Conservation (phyloP, 2,797 vertebrate genomes). For the Enteromius unitaeniatus region DNA sequence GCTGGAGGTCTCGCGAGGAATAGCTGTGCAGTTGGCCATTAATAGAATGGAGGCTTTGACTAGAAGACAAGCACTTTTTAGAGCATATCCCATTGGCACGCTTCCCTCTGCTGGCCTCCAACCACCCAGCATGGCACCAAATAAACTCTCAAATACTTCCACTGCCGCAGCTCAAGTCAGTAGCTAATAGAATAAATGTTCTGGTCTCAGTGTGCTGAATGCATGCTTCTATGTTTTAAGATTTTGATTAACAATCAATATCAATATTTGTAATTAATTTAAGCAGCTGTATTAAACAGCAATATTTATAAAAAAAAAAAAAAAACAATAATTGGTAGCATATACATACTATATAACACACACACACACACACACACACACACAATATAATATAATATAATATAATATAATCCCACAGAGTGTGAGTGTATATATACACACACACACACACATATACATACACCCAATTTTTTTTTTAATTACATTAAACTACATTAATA, state of each 20-base stretch:
- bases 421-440: too few species aligned
- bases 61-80: conserved; percentile 51
- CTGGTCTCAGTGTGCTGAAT: conserved; percentile 15
- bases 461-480: too few species aligned
- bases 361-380: too few species aligned
- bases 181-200: conserved; percentile 29
- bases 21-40: conserved; percentile 34
- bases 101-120: conserved; percentile 35
- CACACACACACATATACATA: too few species aligned
- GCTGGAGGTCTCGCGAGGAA: conserved; percentile 17
- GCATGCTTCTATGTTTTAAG: neutral
- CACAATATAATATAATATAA: too few species aligned
- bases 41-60: conserved; percentile 49
- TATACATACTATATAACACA: too few species aligned
- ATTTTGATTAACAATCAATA: neutral
- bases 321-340: neutral
- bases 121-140: conserved; percentile 32
- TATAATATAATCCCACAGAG: too few species aligned
- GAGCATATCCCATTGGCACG: conserved; percentile 42
- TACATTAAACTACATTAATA: too few species aligned
- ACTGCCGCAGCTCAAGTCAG: conserved; percentile 1
- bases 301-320: too few species aligned
- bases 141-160: conserved; percentile 31
- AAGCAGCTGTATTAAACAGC: neutral
- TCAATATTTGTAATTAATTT: neutral